Evolutionary conservation across 1,140 invertebrate genomes (phyloP), one percentile per base, ranked within the genome.

Genomic region (Liolophura sinensis): DNA sequence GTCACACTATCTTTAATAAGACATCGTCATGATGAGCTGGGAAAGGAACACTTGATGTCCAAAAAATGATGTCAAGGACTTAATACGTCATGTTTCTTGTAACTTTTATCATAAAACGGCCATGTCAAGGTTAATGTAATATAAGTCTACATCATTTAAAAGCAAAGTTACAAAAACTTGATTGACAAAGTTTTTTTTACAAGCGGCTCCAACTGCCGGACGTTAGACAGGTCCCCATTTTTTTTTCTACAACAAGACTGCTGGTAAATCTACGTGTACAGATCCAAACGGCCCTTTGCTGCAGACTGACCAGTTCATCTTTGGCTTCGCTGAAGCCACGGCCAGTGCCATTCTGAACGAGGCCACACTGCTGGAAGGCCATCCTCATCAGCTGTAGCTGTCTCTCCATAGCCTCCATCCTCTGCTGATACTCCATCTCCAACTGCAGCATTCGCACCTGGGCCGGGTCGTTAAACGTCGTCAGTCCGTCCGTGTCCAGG

Each of bases 361-460:
- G 91, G 88, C 79, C 89, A 90, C 92, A 90, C 72, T 91, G 91
- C 67, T 91, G 86, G 47, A 92, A 78, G 52, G 90, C 89, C 76
- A 90, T 76, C 68, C 90, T 86, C 46, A 90, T 90, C n/a, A 88
- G 86, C 68, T 91, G 88, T 49, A 93, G 83, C 80, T 93, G 91
- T 71, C 89, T 87, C 74, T 89, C 82, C 25, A 93, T 82, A 1
- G 87, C 85, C 71, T 91, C 89, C 66, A 92, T 89, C 74, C 90
- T 89, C 49, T 88, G 79, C 90, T 92, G 76, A 59, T 93, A 90
- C 70, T 92, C 90, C 40, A 89, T 84, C 69, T 92, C 90, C 67
- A 95, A 92, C 79, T 94, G 91, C 79, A 90, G 88, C 70, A 95
- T 84, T 68, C 93, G 83, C 75, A 90, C 88, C 79, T 95, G 93